Evolutionary conservation across 1,140 invertebrate genomes (phyloP), one percentile per base, ranked within the genome.

Genomic region (Lucilia cuprina): DNA sequence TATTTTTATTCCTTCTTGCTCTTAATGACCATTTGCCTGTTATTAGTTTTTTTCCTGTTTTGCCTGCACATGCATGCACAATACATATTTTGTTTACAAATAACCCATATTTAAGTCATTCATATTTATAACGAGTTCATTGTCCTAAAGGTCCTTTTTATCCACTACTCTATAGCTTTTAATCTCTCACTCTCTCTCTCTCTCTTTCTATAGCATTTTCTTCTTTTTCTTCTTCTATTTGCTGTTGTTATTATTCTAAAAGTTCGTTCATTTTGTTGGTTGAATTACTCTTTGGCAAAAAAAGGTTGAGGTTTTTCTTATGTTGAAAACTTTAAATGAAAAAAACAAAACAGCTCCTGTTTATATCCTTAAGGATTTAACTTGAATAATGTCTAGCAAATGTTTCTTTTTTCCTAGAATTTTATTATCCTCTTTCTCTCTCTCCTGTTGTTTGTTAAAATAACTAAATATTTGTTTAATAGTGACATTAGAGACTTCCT

Each of bases 401-500:
- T 14, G 17, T 77, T 77, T 10, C 13, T 74, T 30, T 10, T 30
- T 74, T 30, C 25, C 25, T 30, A 30, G 25, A 30, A 30, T 30
- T 30, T 30, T 30, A 2, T 30, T 30, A n/a, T n/a, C n/a, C 25
- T 30, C 25, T 30, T 30, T 30, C 25, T 30, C 25, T 30, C 25
- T 30, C n/a, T 30, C 25, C 3, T 30, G 25, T 30, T 74, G 65
- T 74, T 74, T 17, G 74, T 41, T 41, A 10, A 41, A 41, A 41
- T 41, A 41, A 41, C 41, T 41, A 77, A 77, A 77, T 77, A 41
- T 77, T 77, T 77, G 34, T 35, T 41, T 17, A 77, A 35, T 77
- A 77, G 74, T 77, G 74, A 77, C 74, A 77, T 77, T 77, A 77
- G 74, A 77, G 74, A 77, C 74, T 77, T 77, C 74, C 74, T 77